phyloP scores from a whole-genome alignment of 2,113 vertebrate species.

The Alaudala cheleensis region DNA sequence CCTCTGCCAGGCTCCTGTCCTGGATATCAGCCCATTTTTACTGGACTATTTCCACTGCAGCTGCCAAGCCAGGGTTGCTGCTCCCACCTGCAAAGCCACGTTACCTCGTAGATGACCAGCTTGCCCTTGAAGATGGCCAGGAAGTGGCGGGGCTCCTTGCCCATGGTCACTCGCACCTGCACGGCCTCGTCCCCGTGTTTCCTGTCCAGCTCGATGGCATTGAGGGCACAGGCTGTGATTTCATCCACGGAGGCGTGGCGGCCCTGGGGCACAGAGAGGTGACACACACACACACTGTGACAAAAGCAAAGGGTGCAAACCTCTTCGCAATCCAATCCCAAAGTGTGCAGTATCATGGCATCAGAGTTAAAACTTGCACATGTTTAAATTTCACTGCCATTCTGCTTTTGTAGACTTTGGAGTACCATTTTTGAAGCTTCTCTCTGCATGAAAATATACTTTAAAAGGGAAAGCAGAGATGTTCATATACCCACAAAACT shows the following conservation, averaged over 20 bases:
- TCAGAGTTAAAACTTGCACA: background rate
- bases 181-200: constrained; percentile 82
- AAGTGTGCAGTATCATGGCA: rapidly evolving
- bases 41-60: background rate
- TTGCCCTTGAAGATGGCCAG: constrained; percentile 88
- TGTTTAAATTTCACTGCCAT: background rate
- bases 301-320: background rate
- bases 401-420: background rate
- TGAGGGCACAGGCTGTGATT: constrained; percentile 85
- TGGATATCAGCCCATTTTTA: background rate
- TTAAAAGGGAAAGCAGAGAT: background rate
- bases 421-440: background rate
- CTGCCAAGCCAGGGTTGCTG: rapidly evolving
- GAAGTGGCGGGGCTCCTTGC: constrained; percentile 90
- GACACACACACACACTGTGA: rapidly evolving
- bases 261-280: constrained; percentile 69
- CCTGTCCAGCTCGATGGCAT: constrained; percentile 84
- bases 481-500: background rate
- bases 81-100: rapidly evolving
- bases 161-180: constrained; percentile 90
- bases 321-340: background rate
- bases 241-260: constrained; percentile 86
- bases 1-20: background rate
- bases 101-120: constrained; percentile 87
- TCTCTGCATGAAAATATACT: background rate